Evolutionary conservation across 2,113 vertebrate genomes (phyloP).

Genomic region (Paedocypris sp.): DNA sequence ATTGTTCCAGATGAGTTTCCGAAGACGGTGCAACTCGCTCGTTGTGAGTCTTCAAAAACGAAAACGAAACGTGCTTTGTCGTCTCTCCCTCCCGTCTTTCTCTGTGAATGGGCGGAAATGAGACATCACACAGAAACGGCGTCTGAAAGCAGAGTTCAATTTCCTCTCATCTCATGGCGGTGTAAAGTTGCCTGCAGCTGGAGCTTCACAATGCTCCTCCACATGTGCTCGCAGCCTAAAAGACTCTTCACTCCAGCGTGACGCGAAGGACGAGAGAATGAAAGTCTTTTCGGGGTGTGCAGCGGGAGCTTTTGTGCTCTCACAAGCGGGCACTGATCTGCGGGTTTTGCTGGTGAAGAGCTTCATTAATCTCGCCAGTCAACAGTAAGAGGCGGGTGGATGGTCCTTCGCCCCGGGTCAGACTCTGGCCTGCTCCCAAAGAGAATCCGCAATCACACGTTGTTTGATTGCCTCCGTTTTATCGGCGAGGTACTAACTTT

Average conservation of each 20-base stretch:
- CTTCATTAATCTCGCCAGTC: slow-evolving; percentile 37
- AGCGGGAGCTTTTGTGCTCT: slow-evolving; percentile 38
- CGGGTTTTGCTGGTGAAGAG: slow-evolving; percentile 23
- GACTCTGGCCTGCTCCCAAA: slow-evolving; percentile 4
- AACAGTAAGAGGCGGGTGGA: slow-evolving; percentile 34
- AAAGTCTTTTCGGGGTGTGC: slow-evolving; percentile 32
- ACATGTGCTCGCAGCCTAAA: slow-evolving; percentile 30
- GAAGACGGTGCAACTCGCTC: neutral
- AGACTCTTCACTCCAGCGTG: slow-evolving; percentile 26
- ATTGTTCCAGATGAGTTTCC: too few species aligned
- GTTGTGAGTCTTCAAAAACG: neutral
- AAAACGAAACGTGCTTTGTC: neutral
- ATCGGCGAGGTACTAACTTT: too few species aligned
- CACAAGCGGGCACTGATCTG: slow-evolving; percentile 44
- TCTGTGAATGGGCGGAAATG: slow-evolving; percentile 37
- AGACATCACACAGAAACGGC: slow-evolving; percentile 24
- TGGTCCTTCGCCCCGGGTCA: slow-evolving; percentile 25
- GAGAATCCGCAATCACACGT: slow-evolving; percentile 40
- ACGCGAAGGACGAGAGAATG: slow-evolving; percentile 33
- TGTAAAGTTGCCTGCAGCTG: slow-evolving; percentile 36
- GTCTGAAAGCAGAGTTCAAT: slow-evolving; percentile 34
- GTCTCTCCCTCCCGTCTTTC: neutral
- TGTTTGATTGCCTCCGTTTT: slow-evolving; percentile 8
- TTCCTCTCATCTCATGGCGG: slow-evolving; percentile 12
- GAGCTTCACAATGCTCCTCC: slow-evolving; percentile 27